A percentile compares a stretch with the other conserved stretches of the same genome.
These are phyloP conservation scores for Rambutsinella grinnellia DNA, from an alignment of 2,888 invertebrate species.

Conservation along the genomic window DNA sequence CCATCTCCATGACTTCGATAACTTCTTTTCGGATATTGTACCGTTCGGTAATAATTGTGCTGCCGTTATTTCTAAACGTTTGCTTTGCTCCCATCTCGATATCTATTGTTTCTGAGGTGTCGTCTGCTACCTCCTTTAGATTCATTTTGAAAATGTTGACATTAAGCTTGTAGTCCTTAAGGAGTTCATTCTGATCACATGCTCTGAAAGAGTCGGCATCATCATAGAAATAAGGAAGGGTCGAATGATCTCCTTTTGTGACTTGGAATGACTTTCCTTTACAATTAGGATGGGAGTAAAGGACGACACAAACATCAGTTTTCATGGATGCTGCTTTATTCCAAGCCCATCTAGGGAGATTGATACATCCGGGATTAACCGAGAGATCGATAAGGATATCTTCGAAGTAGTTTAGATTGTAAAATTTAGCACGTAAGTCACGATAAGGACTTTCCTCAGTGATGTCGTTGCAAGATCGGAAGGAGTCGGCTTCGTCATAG, in stretches of 20 bases:
- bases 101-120: not conserved
- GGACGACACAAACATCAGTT: not conserved
- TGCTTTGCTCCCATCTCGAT: not conserved
- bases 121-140: not conserved
- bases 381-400: not conserved
- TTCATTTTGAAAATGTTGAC: not conserved
- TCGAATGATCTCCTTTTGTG: not conserved
- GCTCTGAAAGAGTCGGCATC: not conserved
- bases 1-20: not conserved
- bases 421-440: not conserved
- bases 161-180: not conserved
- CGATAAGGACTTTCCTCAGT: not conserved
- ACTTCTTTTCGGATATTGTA: not conserved
- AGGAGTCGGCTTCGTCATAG: not conserved
- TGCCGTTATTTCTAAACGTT: not conserved
- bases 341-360: not conserved
- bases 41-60: not conserved
- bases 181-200: not conserved
- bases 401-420: not conserved
- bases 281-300: constrained; percentile 6
- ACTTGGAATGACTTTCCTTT: not conserved
- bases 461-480: constrained; percentile 1
- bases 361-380: not conserved
- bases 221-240: not conserved
- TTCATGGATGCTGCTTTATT: not conserved